Evolutionary conservation across 2,888 invertebrate species (phyloP).

Genomic region (Capitulum mitella): DNA sequence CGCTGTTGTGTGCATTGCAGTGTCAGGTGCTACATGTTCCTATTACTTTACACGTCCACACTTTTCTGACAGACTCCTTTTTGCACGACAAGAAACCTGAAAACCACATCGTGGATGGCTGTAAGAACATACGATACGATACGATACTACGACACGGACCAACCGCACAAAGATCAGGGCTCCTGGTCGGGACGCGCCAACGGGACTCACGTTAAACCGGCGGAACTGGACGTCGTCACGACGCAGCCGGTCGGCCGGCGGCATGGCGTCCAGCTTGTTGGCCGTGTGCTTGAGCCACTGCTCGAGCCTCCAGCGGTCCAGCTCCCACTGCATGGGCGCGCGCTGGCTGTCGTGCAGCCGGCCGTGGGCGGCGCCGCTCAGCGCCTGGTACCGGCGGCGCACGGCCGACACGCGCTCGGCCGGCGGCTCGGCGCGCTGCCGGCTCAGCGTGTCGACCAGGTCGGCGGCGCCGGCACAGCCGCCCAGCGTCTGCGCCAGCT

Average conservation of each 20-base stretch:
- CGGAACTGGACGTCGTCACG: background rate
- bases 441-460: background rate
- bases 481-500: constrained; percentile 18
- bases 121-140: no score
- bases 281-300: constrained; percentile 17
- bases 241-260: background rate
- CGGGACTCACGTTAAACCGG: background rate
- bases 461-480: background rate
- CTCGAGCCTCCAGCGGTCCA: background rate
- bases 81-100: no score
- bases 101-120: no score
- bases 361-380: background rate
- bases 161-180: no score
- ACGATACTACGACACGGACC: no score
- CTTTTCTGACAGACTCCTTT: no score
- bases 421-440: background rate
- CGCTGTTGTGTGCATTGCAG: no score
- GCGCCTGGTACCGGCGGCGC: background rate
- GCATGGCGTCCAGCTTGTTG: constrained; percentile 11
- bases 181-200: no score
- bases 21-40: no score
- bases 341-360: background rate
- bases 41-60: no score
- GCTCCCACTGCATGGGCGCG: constrained; percentile 20
- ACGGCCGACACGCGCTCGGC: background rate